These are phyloP conservation scores for Balearica regulorum DNA, from an alignment of 2,797 vertebrate species.

Conservation along the genomic window DNA sequence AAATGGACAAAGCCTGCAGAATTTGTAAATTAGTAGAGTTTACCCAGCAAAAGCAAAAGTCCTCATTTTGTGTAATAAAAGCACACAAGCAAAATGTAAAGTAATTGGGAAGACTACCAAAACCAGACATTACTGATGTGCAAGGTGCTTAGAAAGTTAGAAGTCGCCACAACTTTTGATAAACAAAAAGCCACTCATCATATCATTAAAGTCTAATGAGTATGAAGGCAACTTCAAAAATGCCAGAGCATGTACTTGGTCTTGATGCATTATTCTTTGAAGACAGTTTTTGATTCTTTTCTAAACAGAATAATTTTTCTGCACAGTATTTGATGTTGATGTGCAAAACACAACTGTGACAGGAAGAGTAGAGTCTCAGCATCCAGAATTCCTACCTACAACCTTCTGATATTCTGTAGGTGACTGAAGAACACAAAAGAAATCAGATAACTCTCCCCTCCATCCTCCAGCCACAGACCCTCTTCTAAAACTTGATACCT, in stretches of 20 bases:
- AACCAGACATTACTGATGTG: background rate
- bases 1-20: background rate
- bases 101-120: background rate
- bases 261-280: constrained; percentile 37
- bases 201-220: constrained; percentile 14
- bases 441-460: background rate
- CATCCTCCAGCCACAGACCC: background rate
- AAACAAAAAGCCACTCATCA: constrained; percentile 18
- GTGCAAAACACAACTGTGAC: background rate
- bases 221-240: constrained; percentile 44
- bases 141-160: background rate
- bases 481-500: background rate
- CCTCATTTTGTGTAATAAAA: background rate
- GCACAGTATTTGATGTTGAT: constrained; percentile 13
- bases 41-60: background rate
- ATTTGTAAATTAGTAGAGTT: background rate
- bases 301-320: constrained; percentile 51
- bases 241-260: background rate
- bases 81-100: background rate
- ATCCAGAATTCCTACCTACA: background rate
- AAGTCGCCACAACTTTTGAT: background rate
- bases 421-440: background rate
- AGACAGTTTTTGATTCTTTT: constrained; percentile 50
- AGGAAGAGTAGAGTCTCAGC: background rate
- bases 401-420: background rate